Percentiles rank a stretch among this genome's conserved stretches.
Conservation (phyloP, 2,113 vertebrate genomes). For the Platysteira castanea region DNA sequence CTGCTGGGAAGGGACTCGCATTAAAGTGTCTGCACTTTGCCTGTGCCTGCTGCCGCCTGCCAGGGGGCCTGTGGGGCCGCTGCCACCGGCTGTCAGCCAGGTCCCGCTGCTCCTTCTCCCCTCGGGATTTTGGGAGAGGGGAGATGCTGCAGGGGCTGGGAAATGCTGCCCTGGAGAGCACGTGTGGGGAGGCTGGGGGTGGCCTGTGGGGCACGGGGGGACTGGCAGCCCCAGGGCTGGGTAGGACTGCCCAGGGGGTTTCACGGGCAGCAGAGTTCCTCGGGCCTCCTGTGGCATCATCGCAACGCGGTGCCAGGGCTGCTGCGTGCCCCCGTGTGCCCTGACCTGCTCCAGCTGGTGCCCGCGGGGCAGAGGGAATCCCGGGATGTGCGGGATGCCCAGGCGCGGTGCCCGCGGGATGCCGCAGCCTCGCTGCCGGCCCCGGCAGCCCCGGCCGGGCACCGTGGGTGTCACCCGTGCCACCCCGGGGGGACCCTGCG, state of each 20-base stretch:
- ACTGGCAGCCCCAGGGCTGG: background rate
- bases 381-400: background rate
- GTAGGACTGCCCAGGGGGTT: accelerated
- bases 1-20: conserved; percentile 27
- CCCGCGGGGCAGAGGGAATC: background rate
- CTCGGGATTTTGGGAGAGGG: background rate
- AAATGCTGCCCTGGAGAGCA: background rate
- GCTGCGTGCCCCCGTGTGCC: background rate
- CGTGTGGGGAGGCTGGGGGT: no score
- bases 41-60: background rate
- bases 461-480: background rate
- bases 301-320: background rate
- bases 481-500: background rate
- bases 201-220: background rate
- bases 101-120: background rate
- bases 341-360: background rate
- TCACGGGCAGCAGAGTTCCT: background rate
- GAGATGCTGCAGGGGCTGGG: background rate
- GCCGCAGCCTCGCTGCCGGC: background rate
- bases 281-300: background rate
- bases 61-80: background rate
- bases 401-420: background rate
- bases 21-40: conserved; percentile 48
- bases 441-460: background rate
- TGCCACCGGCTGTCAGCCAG: accelerated